Percentiles rank a stretch among this genome's conserved stretches.
Evolutionary conservation across 2,113 vertebrate genomes (phyloP).

Genomic region (Hippocampus barbouri): DNA sequence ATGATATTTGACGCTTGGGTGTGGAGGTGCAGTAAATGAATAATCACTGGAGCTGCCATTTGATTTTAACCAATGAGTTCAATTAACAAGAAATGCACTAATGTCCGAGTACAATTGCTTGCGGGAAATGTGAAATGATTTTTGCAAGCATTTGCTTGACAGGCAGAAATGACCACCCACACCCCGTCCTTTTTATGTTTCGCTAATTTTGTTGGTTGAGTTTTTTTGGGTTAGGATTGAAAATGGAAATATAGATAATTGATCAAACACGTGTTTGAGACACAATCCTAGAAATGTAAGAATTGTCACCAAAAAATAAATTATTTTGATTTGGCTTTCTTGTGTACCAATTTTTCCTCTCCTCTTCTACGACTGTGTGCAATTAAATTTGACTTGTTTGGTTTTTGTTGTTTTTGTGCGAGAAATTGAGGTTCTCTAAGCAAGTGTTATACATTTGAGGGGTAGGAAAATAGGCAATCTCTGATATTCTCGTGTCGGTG

Average conservation of each 20-base stretch:
- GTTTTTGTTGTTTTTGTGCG: too few species aligned
- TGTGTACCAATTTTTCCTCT: conserved; percentile 39
- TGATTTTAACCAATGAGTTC: conserved; percentile 65
- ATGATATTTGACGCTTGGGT: conserved; percentile 67
- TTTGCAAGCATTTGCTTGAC: conserved; percentile 70
- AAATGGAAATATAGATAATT: conserved; percentile 67
- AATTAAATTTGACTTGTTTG: too few species aligned
- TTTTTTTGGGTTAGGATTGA: conserved; percentile 56
- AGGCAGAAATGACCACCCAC: conserved; percentile 53
- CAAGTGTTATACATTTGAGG: too few species aligned
- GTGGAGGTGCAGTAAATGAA: conserved; percentile 70
- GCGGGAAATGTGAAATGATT: conserved; percentile 75
- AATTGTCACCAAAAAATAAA: conserved; percentile 79
- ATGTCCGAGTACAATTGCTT: conserved; percentile 68
- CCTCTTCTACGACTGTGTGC: not conserved
- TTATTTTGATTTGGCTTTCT: conserved; percentile 78
- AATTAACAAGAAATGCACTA: conserved; percentile 76
- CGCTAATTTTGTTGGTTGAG: conserved; percentile 65
- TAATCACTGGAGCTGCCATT: conserved; percentile 71
- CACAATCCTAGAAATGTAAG: conserved; percentile 77
- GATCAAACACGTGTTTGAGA: conserved; percentile 75
- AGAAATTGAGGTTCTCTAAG: too few species aligned
- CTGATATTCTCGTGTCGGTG: too few species aligned
- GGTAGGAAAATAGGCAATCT: too few species aligned
- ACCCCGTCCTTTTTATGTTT: conserved; percentile 46